phyloP scores from a whole-genome alignment of 2,888 invertebrate species.

The Tortrix viridana region DNA sequence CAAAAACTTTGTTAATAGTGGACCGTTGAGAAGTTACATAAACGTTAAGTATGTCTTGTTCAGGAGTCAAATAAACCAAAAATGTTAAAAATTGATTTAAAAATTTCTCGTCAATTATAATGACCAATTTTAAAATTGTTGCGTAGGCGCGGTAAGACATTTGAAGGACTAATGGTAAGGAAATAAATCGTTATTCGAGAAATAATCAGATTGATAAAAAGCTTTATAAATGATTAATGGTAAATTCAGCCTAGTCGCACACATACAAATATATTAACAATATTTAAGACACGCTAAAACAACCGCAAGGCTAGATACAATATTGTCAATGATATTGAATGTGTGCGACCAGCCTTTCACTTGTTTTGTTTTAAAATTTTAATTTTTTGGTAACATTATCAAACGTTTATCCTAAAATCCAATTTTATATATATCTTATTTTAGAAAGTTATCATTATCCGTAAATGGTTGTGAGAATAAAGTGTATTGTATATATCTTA shows the following conservation, averaged over 20 bases:
- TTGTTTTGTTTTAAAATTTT: neutral
- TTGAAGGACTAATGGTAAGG: conserved; percentile 22
- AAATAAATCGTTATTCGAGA: conserved; percentile 10
- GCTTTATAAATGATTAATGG: neutral
- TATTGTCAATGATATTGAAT: too few species aligned
- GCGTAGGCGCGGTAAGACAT: conserved; percentile 42
- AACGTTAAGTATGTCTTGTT: neutral
- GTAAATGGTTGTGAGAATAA: conserved; percentile 35
- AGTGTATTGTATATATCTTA: conserved; percentile 14
- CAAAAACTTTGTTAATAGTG: too few species aligned
- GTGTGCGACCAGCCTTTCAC: too few species aligned
- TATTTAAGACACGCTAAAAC: too few species aligned
- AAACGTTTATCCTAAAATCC: too few species aligned
- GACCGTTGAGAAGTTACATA: neutral
- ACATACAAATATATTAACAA: too few species aligned
- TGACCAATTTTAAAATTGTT: conserved; percentile 67
- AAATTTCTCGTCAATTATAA: conserved; percentile 57
- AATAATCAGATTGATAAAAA: conserved; percentile 2
- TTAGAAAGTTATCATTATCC: conserved; percentile 25
- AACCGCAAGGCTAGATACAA: too few species aligned
- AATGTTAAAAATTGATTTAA: neutral
- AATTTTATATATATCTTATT: conserved; percentile 12
- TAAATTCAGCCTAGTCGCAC: neutral
- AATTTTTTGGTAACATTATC: neutral
- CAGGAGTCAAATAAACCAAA: neutral